phyloP scores from a whole-genome alignment of 2,797 vertebrate genomes.

The Alauda arvensis region DNA sequence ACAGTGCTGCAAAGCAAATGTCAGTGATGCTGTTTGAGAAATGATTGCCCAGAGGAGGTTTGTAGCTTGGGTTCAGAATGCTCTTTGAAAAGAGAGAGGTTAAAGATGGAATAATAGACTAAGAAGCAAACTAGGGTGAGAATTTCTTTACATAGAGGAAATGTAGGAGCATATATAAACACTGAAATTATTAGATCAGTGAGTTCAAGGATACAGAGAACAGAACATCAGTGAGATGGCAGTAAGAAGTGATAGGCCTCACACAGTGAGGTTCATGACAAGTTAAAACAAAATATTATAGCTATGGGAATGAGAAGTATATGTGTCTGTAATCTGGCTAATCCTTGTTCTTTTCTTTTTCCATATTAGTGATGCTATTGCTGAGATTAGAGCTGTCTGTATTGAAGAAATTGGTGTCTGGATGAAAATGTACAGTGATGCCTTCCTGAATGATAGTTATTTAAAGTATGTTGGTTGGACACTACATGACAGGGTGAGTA shows the following conservation, averaged over 20 bases:
- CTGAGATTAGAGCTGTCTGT: slow-evolving; percentile 97
- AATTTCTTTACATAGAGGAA: neutral
- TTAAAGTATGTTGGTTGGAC: slow-evolving; percentile 99
- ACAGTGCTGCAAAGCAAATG: neutral
- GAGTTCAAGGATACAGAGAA: neutral
- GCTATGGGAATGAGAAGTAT: neutral
- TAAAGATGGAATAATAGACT: neutral
- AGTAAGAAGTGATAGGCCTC: neutral
- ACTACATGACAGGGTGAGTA: slow-evolving; percentile 92
- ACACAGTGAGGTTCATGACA: neutral
- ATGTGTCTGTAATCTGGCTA: neutral
- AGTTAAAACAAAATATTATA: neutral
- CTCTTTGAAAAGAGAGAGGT: neutral
- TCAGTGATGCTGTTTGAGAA: neutral
- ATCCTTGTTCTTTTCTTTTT: neutral
- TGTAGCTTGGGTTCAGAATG: neutral
- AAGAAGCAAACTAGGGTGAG: neutral
- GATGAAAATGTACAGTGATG: slow-evolving; percentile 99
- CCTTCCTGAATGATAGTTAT: slow-evolving; percentile 98
- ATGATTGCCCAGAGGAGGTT: neutral
- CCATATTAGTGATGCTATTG: slow-evolving; percentile 88
- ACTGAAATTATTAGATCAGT: neutral
- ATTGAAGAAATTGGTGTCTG: slow-evolving; percentile 99
- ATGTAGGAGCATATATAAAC: neutral
- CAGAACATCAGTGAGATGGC: neutral